Evolutionary conservation across 2,888 invertebrate genomes (phyloP).

Genomic region (Heliconius ismenius): DNA sequence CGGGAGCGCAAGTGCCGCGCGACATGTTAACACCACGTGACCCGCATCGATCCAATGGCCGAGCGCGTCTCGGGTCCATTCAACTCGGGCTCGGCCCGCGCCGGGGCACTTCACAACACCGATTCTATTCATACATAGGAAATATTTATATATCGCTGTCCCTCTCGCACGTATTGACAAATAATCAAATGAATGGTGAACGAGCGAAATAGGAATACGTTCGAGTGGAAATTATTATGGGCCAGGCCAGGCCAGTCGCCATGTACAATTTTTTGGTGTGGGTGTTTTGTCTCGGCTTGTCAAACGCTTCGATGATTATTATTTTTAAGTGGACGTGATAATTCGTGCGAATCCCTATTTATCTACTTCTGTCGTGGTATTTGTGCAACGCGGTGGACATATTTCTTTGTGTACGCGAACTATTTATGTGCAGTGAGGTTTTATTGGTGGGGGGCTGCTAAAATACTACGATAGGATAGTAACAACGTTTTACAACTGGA

Average conservation of each 20-base stretch:
- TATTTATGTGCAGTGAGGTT: slow-evolving; percentile 63
- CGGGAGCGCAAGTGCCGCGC: slow-evolving; percentile 56
- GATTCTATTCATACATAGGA: slow-evolving; percentile 80
- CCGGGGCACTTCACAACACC: slow-evolving; percentile 72
- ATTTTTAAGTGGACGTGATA: slow-evolving; percentile 76
- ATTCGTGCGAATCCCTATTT: slow-evolving; percentile 67
- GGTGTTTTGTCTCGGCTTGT: slow-evolving; percentile 78
- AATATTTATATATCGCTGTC: slow-evolving; percentile 75
- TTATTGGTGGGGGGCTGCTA: slow-evolving; percentile 79
- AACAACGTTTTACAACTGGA: slow-evolving; percentile 80
- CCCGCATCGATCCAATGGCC: slow-evolving; percentile 81
- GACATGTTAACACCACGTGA: slow-evolving; percentile 78
- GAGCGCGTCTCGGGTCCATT: slow-evolving; percentile 82
- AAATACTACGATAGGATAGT: slow-evolving; percentile 82
- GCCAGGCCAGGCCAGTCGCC: slow-evolving; percentile 76
- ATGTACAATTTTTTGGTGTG: slow-evolving; percentile 81
- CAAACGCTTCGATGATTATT: slow-evolving; percentile 80
- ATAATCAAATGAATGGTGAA: slow-evolving; percentile 80
- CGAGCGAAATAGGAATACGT: slow-evolving; percentile 77
- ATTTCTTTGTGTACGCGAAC: slow-evolving; percentile 68
- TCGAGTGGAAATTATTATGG: slow-evolving; percentile 80
- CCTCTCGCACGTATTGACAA: slow-evolving; percentile 72
- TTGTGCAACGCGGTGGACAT: slow-evolving; percentile 58
- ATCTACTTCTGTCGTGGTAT: slow-evolving; percentile 58
- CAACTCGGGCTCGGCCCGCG: slow-evolving; percentile 73